A percentile compares a stretch with the other conserved stretches of the same genome.
Conservation (phyloP, 2,797 vertebrate species). For the Chloroceryle amazona region DNA sequence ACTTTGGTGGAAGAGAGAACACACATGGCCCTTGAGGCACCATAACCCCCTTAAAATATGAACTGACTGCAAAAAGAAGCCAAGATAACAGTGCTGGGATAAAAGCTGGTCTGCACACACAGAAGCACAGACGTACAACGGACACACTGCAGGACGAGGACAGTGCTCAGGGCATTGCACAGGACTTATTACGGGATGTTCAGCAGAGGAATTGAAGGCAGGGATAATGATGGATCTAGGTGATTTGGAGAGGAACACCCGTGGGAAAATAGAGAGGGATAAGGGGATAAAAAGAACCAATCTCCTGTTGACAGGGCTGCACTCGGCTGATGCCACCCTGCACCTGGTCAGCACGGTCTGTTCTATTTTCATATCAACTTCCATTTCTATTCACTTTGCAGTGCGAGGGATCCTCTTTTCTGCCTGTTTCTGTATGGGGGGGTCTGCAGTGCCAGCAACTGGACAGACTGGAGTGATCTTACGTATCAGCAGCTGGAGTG, state of each 20-base stretch:
- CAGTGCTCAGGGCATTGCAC: background rate
- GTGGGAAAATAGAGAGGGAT: background rate
- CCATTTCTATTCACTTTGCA: background rate
- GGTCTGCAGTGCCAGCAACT: background rate
- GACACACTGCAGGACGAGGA: background rate
- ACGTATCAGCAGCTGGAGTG: background rate
- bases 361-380: background rate
- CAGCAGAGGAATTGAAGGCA: background rate
- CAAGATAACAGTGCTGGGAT: background rate
- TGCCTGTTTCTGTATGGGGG: background rate
- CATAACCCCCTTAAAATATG: background rate
- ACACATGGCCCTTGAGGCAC: background rate
- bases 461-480: background rate
- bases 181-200: background rate
- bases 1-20: background rate
- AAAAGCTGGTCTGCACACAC: background rate
- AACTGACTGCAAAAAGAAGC: background rate
- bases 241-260: background rate
- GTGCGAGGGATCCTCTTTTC: background rate
- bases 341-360: background rate
- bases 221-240: background rate
- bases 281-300: background rate
- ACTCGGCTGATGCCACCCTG: background rate
- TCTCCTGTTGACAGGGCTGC: background rate
- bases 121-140: fast-evolving